phyloP scores from a whole-genome alignment of 2,888 invertebrate genomes.

The Habrosyne pyritoides region DNA sequence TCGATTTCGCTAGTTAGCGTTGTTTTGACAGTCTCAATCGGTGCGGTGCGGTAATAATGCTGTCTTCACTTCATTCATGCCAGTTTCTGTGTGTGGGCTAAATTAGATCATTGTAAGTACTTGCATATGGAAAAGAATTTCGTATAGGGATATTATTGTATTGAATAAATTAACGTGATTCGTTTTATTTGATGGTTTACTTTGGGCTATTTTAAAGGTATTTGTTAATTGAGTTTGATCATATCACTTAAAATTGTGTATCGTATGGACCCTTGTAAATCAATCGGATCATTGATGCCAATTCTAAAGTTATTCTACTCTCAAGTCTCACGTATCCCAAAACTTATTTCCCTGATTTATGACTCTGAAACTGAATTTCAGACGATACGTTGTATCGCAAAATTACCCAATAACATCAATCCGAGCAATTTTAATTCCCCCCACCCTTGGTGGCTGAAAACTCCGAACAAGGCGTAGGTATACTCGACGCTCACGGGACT shows the following conservation, averaged over 20 bases:
- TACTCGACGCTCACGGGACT: slow-evolving; percentile 62
- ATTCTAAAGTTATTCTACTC: not conserved
- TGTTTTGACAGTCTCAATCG: slow-evolving; percentile 81
- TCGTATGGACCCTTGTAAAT: not conserved
- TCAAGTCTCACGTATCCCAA: not conserved
- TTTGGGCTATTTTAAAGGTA: not conserved
- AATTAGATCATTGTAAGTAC: slow-evolving; percentile 44
- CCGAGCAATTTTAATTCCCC: slow-evolving; percentile 60
- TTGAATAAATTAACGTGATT: slow-evolving; percentile 24
- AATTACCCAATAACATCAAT: slow-evolving; percentile 46
- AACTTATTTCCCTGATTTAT: not conserved
- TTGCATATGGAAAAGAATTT: slow-evolving; percentile 37
- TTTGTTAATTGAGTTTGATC: not conserved
- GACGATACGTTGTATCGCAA: slow-evolving; percentile 5
- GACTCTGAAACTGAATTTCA: not conserved
- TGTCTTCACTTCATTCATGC: slow-evolving; percentile 65
- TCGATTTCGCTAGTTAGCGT: slow-evolving; percentile 73
- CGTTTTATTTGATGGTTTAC: slow-evolving; percentile 12
- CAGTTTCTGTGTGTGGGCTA: slow-evolving; percentile 45
- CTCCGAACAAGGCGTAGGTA: slow-evolving; percentile 53
- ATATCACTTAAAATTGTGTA: not conserved
- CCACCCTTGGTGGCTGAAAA: slow-evolving; percentile 50
- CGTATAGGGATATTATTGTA: slow-evolving; percentile 36
- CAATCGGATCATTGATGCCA: too few species aligned
- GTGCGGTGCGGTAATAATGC: slow-evolving; percentile 63